Evolutionary conservation across 2,113 vertebrate genomes (phyloP).

Genomic region (Synchiropus splendidus): DNA sequence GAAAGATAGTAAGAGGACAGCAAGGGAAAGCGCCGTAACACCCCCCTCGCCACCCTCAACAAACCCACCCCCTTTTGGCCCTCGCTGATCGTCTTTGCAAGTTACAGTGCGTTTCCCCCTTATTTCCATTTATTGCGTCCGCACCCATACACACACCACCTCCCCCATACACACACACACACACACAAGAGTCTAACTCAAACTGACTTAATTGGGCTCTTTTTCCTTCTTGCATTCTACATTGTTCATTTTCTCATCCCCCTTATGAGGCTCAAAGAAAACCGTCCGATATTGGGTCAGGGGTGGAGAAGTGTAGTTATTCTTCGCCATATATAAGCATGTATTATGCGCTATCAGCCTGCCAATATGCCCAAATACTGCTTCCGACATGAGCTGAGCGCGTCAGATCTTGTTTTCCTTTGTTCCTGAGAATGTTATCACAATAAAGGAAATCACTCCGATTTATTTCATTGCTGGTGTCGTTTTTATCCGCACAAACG

Average conservation of each 20-base stretch:
- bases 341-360: too few species aligned
- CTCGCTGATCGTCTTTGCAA: slow-evolving; percentile 23
- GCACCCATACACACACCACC: slow-evolving; percentile 8
- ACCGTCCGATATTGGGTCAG: too few species aligned
- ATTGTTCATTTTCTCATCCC: slow-evolving; percentile 17
- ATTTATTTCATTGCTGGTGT: too few species aligned
- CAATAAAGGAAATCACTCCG: too few species aligned
- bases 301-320: too few species aligned
- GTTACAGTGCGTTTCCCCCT: slow-evolving; percentile 34
- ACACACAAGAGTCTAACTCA: slow-evolving; percentile 51
- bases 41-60: slow-evolving; percentile 1
- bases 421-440: too few species aligned
- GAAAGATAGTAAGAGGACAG: slow-evolving; percentile 18
- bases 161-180: slow-evolving; percentile 12
- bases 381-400: too few species aligned
- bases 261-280: slow-evolving; percentile 1
- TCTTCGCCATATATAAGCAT: too few species aligned
- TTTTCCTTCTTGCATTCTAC: slow-evolving; percentile 59
- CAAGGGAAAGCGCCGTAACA: slow-evolving; percentile 2
- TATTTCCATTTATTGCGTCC: slow-evolving; percentile 39
- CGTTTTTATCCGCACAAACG: too few species aligned
- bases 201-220: slow-evolving; percentile 65
- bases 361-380: too few species aligned
- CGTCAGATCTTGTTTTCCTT: too few species aligned
- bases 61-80: slow-evolving; percentile 4